Base-by-base conservation (phyloP, 2,888 invertebrate species). In the Aphidoletes aphidimyza region DNA sequence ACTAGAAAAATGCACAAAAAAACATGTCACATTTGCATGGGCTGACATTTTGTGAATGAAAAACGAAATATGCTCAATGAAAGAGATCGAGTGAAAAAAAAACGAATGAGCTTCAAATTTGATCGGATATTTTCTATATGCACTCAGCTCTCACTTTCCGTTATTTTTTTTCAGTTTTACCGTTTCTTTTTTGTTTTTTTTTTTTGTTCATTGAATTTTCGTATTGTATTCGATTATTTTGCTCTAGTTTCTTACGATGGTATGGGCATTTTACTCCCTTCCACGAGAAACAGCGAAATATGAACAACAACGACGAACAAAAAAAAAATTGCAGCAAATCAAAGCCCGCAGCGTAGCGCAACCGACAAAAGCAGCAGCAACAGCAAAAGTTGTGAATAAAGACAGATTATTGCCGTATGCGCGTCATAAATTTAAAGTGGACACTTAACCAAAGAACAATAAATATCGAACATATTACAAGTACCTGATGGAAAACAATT, bases 391-490 rank as follows among this genome's bases (percentile, higher is more conserved):
- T 54, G 78, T 6, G 17, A 78, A 34, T 81, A 81, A 81, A 81
- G 81, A 81, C 81, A 81, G 81, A 81, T 81, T 81, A 81, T 83
- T 45, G 45, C 83, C 81, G 39, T 86, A 86, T 87, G 86, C n/a
- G 86, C 85, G 69, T 85, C 85, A 85, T 84, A 84, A 36, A 45
- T 84, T 54, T 84, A 36, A 84, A 84, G 84, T 84, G 84, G 84
- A 69, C 49, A 78, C 49, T 83, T 45, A 83, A 45, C 81, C 81
- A 81, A 81, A 81, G 81, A 81, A 81, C 81, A 81, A 81, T 81
- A 81, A 37, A 81, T 81, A 81, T 81, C 81, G 81, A 81, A 81
- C 81, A 81, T 81, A 37, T 81, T 81, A 81, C 37, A 81, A 81
- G 81, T 81, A 37, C 81, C 81, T 37, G 81, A 81, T 81, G 81